Conservation (phyloP, 2,888 invertebrate species). For the Clanis bilineata region DNA sequence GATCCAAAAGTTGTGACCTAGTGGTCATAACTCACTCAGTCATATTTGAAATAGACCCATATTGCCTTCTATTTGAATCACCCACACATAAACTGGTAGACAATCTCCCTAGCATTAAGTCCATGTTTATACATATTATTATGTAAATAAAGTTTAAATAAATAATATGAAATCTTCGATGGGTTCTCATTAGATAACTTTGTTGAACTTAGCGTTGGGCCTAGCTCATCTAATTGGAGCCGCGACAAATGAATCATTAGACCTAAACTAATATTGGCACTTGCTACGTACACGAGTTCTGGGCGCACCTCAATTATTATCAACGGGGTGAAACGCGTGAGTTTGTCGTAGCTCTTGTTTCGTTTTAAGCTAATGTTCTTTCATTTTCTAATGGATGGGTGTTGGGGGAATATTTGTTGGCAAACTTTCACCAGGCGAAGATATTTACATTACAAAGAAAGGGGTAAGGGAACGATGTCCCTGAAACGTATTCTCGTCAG, state of each 20-base stretch:
- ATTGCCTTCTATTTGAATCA: too few species aligned
- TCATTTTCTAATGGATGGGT: conserved; percentile 76
- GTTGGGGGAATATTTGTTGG: conserved; percentile 65
- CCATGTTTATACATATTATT: too few species aligned
- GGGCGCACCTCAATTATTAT: conserved; percentile 53
- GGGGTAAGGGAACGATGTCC: conserved; percentile 63
- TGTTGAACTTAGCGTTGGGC: not conserved
- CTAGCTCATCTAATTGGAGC: conserved; percentile 25
- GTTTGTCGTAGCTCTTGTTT: conserved; percentile 48
- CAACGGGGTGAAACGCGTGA: conserved; percentile 33
- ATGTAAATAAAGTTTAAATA: too few species aligned
- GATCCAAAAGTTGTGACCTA: too few species aligned
- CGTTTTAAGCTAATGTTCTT: conserved; percentile 64
- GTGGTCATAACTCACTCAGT: too few species aligned
- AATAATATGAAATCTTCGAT: too few species aligned
- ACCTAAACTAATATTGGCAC: conserved; percentile 71
- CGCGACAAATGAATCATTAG: conserved; percentile 70
- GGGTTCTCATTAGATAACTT: not conserved
- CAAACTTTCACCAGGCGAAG: conserved; percentile 64
- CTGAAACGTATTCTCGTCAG: conserved; percentile 67
- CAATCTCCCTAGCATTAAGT: too few species aligned
- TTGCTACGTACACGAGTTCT: conserved; percentile 56
- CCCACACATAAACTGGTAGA: too few species aligned
- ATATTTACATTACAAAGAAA: conserved; percentile 75
- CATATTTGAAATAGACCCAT: too few species aligned